phyloP scores from a whole-genome alignment of 2,888 invertebrate species.

The Lasioglossum vierecki region DNA sequence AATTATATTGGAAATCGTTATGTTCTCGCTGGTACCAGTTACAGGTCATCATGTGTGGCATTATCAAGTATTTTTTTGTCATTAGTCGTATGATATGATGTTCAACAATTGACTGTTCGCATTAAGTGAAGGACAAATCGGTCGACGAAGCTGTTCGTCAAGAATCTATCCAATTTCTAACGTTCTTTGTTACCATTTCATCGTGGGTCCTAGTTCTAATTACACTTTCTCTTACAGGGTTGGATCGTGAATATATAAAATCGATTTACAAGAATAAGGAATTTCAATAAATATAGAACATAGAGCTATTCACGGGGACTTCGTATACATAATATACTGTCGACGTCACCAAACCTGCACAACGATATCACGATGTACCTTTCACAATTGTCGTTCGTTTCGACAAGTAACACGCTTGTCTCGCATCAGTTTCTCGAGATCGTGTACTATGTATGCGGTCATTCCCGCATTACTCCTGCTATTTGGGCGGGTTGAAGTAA shows the following conservation, averaged over 20 bases:
- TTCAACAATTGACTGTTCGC: constrained; percentile 24
- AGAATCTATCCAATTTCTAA: background rate
- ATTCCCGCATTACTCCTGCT: constrained; percentile 26
- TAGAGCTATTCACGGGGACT: constrained; percentile 15
- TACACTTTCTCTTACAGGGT: constrained; percentile 21
- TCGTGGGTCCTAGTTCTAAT: constrained; percentile 15
- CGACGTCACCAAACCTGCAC: background rate
- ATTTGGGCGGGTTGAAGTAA: constrained; percentile 92
- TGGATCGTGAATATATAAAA: constrained; percentile 48
- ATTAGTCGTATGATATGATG: constrained; percentile 3
- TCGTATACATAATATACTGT: background rate
- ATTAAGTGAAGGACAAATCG: constrained; percentile 6
- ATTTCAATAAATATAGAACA: constrained; percentile 41
- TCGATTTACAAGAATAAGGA: constrained; percentile 40
- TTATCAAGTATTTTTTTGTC: constrained; percentile 8
- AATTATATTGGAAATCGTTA: constrained; percentile 29
- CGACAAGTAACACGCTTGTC: background rate
- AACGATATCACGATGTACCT: background rate
- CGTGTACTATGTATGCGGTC: background rate
- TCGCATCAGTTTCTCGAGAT: background rate
- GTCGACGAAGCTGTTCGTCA: background rate
- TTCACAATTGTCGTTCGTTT: background rate
- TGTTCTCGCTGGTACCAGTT: constrained; percentile 6
- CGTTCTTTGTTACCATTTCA: background rate
- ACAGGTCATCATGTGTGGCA: background rate